Percentiles rank a stretch among this genome's conserved stretches.
These are phyloP conservation scores for Molorchus minor DNA, from an alignment of 2,888 invertebrate species.

Conservation along the genomic window DNA sequence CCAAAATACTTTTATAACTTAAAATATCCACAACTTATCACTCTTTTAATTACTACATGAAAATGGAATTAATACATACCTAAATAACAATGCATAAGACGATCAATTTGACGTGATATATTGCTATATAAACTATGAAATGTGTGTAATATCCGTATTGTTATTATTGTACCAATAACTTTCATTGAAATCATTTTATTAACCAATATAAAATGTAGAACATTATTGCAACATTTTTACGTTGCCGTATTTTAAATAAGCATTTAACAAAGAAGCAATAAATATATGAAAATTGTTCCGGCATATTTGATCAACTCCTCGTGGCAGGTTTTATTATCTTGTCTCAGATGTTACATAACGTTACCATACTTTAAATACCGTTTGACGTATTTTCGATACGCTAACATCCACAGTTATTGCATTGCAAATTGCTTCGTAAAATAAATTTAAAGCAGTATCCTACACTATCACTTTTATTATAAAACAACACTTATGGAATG, in stretches of 20 bases:
- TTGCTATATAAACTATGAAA: no score
- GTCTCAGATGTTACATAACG: conserved; percentile 5
- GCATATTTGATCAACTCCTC: conserved; percentile 5
- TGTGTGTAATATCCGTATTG: conserved; percentile 15
- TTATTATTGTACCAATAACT: conserved; percentile 9
- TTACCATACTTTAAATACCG: conserved; percentile 10
- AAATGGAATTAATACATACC: no score
- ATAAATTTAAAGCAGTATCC: conserved; percentile 2
- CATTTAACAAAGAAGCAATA: conserved; percentile 1
- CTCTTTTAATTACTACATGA: no score
- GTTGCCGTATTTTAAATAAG: conserved; percentile 13
- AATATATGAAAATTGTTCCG: conserved; percentile 9
- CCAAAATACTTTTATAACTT: no score
- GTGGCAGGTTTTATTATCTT: conserved; percentile 2
- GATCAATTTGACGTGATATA: no score
- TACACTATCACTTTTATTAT: not conserved
- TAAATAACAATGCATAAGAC: no score
- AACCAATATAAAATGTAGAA: conserved; percentile 12
- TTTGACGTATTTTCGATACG: conserved; percentile 1
- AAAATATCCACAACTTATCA: no score
- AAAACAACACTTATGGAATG: not conserved
- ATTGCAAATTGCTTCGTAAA: conserved; percentile 12
- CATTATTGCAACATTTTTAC: conserved; percentile 11
- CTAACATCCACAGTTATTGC: not conserved
- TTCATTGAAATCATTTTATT: conserved; percentile 20